Percentiles rank a stretch among this genome's conserved stretches.
phyloP scores from a whole-genome alignment of 2,113 vertebrate species.

The Rhagologus leucostigma region DNA sequence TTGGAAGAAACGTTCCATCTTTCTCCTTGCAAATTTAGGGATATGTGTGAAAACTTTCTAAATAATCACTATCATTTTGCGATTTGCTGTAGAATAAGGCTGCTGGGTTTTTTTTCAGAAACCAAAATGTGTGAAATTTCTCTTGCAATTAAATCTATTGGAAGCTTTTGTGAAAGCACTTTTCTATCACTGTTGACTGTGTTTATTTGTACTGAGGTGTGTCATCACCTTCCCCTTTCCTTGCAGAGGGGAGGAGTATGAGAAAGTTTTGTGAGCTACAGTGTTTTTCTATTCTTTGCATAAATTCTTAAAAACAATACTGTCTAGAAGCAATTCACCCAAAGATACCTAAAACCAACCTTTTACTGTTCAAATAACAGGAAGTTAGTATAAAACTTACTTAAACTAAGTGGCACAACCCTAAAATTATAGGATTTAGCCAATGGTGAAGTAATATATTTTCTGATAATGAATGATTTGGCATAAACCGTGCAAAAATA shows the following conservation, averaged over 20 bases:
- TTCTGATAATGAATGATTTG: slow-evolving; percentile 15
- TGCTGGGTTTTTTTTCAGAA: neutral
- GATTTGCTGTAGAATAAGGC: neutral
- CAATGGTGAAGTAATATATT: neutral
- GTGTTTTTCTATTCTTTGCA: neutral
- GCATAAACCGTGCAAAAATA: neutral
- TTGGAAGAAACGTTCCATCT: neutral
- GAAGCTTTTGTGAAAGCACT: neutral
- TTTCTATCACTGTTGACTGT: neutral
- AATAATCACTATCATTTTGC: neutral
- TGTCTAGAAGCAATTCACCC: neutral
- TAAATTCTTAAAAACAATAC: slow-evolving; percentile 27
- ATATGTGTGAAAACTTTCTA: neutral
- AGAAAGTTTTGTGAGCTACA: neutral
- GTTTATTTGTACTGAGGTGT: neutral
- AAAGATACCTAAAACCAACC: neutral
- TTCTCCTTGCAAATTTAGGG: neutral
- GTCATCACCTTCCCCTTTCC: neutral
- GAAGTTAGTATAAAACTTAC: slow-evolving; percentile 23
- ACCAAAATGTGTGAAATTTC: neutral
- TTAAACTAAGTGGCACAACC: neutral
- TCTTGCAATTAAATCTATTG: neutral
- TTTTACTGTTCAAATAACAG: slow-evolving; percentile 14
- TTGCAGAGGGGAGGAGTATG: neutral
- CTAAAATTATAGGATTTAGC: neutral